A percentile compares a stretch with the other conserved stretches of the same genome.
phyloP scores from a whole-genome alignment of 2,888 invertebrate genomes.

The Pandemis cinnamomeana region DNA sequence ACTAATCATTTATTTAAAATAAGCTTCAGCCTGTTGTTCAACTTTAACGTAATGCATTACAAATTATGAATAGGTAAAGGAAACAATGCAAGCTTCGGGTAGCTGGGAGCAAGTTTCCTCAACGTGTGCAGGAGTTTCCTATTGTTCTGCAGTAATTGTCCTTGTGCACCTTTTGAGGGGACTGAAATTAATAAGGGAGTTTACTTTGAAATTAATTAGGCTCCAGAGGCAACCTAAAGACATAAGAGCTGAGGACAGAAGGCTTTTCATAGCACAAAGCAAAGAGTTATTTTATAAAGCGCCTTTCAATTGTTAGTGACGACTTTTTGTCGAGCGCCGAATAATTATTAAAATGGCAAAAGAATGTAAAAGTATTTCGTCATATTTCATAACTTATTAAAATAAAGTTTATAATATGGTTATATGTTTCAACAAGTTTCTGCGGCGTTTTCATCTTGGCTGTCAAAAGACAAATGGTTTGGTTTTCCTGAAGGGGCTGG shows the following conservation, averaged over 20 bases:
- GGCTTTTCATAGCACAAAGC: neutral
- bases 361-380: no score
- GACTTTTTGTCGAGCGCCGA: neutral
- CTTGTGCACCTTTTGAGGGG: conserved; percentile 39
- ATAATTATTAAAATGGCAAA: neutral
- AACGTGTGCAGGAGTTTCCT: conserved; percentile 32
- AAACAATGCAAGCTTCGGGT: conserved; percentile 30
- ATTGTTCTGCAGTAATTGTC: conserved; percentile 36
- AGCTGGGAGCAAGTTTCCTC: conserved; percentile 23
- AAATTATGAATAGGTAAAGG: conserved; percentile 21
- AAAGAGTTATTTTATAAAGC: neutral
- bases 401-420: no score
- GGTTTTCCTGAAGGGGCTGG: no score
- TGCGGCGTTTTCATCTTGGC: no score
- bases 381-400: no score
- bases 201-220: conserved; percentile 32
- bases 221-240: conserved; percentile 14
- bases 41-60: conserved; percentile 3
- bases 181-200: conserved; percentile 38
- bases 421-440: no score
- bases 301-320: no score
- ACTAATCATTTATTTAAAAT: neutral
- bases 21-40: neutral
- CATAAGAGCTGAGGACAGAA: conserved; percentile 23
- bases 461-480: no score